phyloP scores from a whole-genome alignment of 2,113 vertebrate genomes.

The Pyrgilauda ruficollis region DNA sequence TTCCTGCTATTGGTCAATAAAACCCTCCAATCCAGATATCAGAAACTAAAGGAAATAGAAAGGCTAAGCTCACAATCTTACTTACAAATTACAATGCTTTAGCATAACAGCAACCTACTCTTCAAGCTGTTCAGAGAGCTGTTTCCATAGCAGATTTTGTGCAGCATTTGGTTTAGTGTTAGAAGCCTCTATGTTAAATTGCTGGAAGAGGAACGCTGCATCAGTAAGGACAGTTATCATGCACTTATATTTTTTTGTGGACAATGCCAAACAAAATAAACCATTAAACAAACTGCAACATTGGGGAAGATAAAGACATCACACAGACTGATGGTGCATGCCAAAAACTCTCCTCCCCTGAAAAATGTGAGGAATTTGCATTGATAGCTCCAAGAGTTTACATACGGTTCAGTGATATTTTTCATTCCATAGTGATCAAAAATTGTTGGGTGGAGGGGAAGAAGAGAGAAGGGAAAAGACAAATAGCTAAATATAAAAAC shows the following conservation, averaged over 20 bases:
- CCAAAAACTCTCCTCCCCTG: not conserved
- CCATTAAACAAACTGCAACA: not conserved
- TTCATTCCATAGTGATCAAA: not conserved
- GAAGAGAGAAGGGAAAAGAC: not conserved
- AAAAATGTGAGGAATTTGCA: conserved; percentile 1
- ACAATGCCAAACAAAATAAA: not conserved
- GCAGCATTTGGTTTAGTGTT: not conserved
- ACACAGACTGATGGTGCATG: not conserved
- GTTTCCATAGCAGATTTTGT: not conserved
- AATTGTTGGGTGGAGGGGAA: not conserved
- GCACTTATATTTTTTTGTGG: not conserved
- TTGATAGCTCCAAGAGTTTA: not conserved
- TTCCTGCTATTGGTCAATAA: not conserved
- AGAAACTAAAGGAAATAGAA: not conserved
- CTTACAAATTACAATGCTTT: not conserved
- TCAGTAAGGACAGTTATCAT: not conserved
- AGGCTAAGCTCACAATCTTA: not conserved
- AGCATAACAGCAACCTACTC: not conserved
- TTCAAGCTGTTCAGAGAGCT: not conserved
- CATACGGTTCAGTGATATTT: not conserved
- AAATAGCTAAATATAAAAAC: not conserved
- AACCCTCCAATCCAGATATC: not conserved
- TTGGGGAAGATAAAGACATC: not conserved
- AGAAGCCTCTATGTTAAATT: not conserved
- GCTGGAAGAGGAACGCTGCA: not conserved